Conservation (phyloP, 2,113 vertebrate species). For the Castor canadensis region DNA sequence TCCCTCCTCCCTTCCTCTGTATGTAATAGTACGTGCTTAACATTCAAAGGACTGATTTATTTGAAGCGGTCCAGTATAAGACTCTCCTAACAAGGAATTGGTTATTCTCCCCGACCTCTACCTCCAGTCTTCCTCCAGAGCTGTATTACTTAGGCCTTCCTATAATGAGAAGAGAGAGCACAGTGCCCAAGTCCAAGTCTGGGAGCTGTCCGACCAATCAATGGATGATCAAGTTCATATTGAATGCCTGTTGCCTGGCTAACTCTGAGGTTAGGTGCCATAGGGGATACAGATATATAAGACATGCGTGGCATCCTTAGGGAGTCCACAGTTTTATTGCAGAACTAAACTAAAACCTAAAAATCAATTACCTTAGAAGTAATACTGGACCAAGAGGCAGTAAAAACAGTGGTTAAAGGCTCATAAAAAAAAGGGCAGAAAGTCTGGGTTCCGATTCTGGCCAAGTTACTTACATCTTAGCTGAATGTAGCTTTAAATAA, state of each 20-base stretch:
- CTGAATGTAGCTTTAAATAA: neutral
- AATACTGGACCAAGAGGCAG: conserved; percentile 46
- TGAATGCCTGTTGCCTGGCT: conserved; percentile 5
- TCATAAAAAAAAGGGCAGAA: conserved; percentile 10
- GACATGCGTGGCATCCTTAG: neutral
- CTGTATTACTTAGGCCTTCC: neutral
- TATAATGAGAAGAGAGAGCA: neutral
- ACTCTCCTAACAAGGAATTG: neutral
- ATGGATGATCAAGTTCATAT: conserved; percentile 47
- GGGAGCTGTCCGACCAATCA: conserved; percentile 15
- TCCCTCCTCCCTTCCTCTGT: neutral
- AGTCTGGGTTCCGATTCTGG: conserved; percentile 1
- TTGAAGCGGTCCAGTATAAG: neutral
- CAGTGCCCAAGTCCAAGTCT: neutral
- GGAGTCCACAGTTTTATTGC: conserved; percentile 59
- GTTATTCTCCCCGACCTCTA: neutral
- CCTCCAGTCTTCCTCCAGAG: neutral
- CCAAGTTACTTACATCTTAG: neutral
- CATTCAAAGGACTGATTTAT: neutral
- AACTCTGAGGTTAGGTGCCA: conserved; percentile 3
- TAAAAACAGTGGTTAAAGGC: conserved; percentile 56
- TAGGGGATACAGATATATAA: neutral
- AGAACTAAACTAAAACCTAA: conserved; percentile 68
- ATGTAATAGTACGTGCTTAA: neutral
- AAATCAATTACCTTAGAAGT: conserved; percentile 70